Evolutionary conservation across 2,797 vertebrate genomes (phyloP).

Genomic region (Chelonia mydas): DNA sequence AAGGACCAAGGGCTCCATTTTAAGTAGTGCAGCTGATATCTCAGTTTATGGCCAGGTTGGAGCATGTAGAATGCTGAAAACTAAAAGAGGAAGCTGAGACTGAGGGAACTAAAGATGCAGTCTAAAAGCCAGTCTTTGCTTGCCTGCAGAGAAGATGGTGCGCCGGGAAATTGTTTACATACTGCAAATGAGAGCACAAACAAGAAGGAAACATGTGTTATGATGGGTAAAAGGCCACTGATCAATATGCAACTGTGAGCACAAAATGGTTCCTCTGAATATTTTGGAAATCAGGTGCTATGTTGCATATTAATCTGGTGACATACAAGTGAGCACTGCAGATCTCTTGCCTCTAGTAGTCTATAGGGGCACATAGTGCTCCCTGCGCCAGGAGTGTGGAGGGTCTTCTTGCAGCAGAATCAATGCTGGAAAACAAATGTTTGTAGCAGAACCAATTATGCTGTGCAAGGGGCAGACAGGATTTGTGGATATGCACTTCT

Average conservation of each 20-base stretch:
- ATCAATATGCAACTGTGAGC: background rate
- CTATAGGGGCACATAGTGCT: background rate
- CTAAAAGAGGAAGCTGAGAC: background rate
- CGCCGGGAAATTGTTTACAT: background rate
- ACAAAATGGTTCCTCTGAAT: background rate
- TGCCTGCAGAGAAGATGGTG: background rate
- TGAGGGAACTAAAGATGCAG: background rate
- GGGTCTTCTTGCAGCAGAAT: background rate
- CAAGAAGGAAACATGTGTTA: rapidly evolving
- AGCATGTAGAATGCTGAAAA: background rate
- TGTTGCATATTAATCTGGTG: background rate
- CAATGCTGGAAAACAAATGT: background rate
- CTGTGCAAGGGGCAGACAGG: background rate
- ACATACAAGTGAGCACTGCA: rapidly evolving
- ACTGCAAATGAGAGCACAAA: background rate
- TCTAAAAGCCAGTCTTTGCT: background rate
- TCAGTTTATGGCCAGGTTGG: background rate
- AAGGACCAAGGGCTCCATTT: rapidly evolving
- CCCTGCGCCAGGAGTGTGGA: background rate
- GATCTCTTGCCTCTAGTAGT: rapidly evolving
- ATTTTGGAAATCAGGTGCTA: background rate
- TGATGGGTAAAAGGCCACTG: background rate
- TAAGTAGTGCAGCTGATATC: background rate
- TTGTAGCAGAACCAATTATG: background rate
- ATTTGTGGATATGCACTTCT: background rate